phyloP scores from a whole-genome alignment of 2,888 invertebrate species.

The Gasteruption jaculator region DNA sequence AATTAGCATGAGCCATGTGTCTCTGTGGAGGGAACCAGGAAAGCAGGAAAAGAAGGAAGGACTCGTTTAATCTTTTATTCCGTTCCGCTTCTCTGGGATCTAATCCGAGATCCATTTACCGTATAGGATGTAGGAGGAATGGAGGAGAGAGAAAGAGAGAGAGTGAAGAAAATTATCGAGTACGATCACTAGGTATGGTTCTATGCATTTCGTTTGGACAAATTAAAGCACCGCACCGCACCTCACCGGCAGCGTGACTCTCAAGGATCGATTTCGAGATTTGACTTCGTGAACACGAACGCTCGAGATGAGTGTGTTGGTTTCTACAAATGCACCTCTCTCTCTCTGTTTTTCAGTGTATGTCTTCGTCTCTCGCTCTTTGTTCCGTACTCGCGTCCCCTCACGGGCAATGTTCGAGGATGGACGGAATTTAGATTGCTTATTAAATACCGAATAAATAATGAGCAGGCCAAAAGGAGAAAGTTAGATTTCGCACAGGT shows the following conservation, averaged over 20 bases:
- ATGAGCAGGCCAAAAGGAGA: too few relatives aligned
- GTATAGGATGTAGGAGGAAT: too few relatives aligned
- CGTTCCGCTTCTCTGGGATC: too few relatives aligned
- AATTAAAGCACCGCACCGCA: too few relatives aligned
- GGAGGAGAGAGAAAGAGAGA: too few relatives aligned
- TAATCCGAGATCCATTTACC: too few relatives aligned
- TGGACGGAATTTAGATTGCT: conserved; percentile 50
- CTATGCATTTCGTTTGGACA: conserved; percentile 19
- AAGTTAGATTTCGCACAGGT: too few relatives aligned
- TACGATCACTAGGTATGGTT: too few relatives aligned
- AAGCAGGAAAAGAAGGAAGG: not conserved
- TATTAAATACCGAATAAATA: conserved; percentile 48
- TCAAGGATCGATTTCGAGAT: conserved; percentile 36
- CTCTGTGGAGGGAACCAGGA: too few relatives aligned
- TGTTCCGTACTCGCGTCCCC: conserved; percentile 13
- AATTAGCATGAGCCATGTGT: too few relatives aligned
- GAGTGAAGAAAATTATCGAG: conserved; percentile 30
- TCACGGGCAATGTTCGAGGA: conserved; percentile 30
- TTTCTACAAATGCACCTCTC: conserved; percentile 15
- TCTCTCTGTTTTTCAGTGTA: conserved; percentile 23
- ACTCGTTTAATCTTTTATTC: conserved; percentile 5
- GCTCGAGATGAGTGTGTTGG: conserved; percentile 20
- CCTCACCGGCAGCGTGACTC: too few relatives aligned
- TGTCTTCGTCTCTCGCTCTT: conserved; percentile 15
- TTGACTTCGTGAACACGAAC: conserved; percentile 29